Base-by-base conservation (phyloP, 2,797 vertebrate species). In the Netta rufina region DNA sequence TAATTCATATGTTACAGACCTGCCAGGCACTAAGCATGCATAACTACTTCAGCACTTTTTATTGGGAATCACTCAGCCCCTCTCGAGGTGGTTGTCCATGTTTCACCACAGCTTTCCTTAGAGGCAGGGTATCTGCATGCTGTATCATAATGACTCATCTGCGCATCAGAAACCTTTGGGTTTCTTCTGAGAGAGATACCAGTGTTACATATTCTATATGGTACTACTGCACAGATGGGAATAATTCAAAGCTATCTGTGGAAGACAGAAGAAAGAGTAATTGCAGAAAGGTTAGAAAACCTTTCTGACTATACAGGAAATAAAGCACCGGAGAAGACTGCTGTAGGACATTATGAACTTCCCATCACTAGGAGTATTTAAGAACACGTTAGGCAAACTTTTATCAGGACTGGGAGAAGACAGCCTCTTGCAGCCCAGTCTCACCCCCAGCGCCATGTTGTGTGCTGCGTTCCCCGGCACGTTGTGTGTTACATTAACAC, bases 361-460 rank as follows among this genome's bases (percentile, higher is more conserved):
- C 14, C 6, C 33, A 41, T 82, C 19, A 7, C 32, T 60, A 25
- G 17, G 45, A 56, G 7, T 43, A 24, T 33, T 80, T 65, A 83
- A 73, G 64, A 81, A n/a, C 19, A 17, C 4, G 15, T 72, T 72
- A 41, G 14, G 18, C 51, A 7, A n/a, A n/a, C 14, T 13, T 45
- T 14, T 75, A 4, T 64, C 14, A 45, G 33, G 47, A 72, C 49
- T 82, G 57, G 19, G 36, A 32, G 60, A 27, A 77, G 30, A 14
- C 25, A 6, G 27, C 60, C 27, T 61, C 16, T 65, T 3, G 3
- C 19, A 49, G 15, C 47, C 51, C 36, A 4, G 0, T 47, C 39
- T 73, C 0, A 0, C 39, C 39, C 12, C 14, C 25, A 18, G 27
- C 11, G 10, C 0, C 0, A 2, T n/a, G 9, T 25, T 36, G 20